A percentile compares a stretch with the other conserved stretches of the same genome.
Evolutionary conservation across 2,797 vertebrate species (phyloP).

Genomic region (Pempheris klunzingeri): DNA sequence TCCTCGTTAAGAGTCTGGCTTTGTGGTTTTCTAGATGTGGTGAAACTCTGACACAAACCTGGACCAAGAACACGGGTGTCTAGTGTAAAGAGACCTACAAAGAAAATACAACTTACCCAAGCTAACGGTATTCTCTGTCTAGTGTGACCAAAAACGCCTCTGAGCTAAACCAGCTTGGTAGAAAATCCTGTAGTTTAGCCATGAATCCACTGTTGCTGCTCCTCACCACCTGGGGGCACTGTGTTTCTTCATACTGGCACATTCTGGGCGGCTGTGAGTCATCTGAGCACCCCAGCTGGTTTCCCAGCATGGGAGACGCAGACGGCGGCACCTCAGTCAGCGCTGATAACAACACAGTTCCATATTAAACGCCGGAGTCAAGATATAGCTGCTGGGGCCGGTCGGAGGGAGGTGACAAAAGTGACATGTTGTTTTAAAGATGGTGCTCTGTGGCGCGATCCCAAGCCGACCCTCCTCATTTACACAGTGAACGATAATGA

Average conservation of each 20-base stretch:
- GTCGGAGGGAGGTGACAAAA: constrained; percentile 52
- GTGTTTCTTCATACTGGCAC: constrained; percentile 32
- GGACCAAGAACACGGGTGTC: neutral
- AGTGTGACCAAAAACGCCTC: neutral
- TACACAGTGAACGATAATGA: neutral
- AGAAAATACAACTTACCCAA: neutral
- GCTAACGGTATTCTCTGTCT: neutral
- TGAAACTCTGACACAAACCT: constrained; percentile 12
- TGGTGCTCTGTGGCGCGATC: constrained; percentile 5
- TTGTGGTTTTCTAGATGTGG: constrained; percentile 41
- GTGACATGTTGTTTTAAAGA: constrained; percentile 60
- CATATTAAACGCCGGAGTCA: constrained; percentile 35
- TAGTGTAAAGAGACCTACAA: neutral
- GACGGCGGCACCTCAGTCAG: constrained; percentile 58
- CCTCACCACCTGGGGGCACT: constrained; percentile 70
- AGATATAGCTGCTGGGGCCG: constrained; percentile 18
- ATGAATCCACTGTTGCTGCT: constrained; percentile 2
- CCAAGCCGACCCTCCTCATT: neutral
- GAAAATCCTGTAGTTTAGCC: neutral
- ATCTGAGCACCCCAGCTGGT: constrained; percentile 71
- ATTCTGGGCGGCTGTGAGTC: constrained; percentile 38
- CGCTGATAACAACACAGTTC: constrained; percentile 49
- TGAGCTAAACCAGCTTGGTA: neutral
- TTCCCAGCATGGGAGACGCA: constrained; percentile 63
- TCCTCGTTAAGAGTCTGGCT: neutral